A percentile compares a stretch with the other conserved stretches of the same genome.
Conservation (phyloP, 1,140 invertebrate species). For the Bactericera cockerelli region DNA sequence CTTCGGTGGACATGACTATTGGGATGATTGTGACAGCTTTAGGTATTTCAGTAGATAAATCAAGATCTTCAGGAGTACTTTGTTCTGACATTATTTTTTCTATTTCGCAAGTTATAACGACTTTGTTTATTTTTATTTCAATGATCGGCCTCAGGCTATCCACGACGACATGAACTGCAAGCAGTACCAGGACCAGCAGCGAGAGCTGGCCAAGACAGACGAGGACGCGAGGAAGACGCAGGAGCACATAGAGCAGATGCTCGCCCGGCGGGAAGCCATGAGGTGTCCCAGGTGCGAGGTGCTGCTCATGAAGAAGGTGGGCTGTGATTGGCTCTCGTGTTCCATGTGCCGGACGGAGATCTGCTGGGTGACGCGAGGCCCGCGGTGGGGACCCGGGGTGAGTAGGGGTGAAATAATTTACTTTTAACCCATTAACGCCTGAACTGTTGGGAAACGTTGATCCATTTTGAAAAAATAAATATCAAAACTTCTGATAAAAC, state of each 20-base stretch:
- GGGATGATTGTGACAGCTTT: no score
- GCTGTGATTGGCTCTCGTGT: constrained; percentile 42
- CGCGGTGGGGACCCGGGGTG: constrained; percentile 36
- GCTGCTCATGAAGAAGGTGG: constrained; percentile 38
- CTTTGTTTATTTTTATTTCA: no score
- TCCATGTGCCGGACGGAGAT: constrained; percentile 40
- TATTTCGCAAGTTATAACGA: no score
- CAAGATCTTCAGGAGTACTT: no score
- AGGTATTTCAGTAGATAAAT: no score
- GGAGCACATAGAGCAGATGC: constrained; percentile 30
- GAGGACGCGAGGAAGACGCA: constrained; percentile 34
- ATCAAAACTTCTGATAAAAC: no score
- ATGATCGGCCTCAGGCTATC: constrained; percentile 31
- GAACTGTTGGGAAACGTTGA: no score
- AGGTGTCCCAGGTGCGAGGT: constrained; percentile 36
- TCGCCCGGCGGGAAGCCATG: constrained; percentile 35
- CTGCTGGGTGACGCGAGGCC: constrained; percentile 40
- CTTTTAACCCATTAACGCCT: no score
- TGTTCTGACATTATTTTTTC: no score
- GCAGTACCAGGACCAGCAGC: constrained; percentile 37
- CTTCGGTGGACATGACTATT: no score
- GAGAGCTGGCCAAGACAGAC: constrained; percentile 26
- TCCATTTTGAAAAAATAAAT: no score
- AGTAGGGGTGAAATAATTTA: no score
- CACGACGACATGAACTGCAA: constrained; percentile 37